Percentiles rank a stretch among this genome's conserved stretches.
Evolutionary conservation across 2,888 invertebrate genomes (phyloP).

Genomic region (Tiliacea aurago): DNA sequence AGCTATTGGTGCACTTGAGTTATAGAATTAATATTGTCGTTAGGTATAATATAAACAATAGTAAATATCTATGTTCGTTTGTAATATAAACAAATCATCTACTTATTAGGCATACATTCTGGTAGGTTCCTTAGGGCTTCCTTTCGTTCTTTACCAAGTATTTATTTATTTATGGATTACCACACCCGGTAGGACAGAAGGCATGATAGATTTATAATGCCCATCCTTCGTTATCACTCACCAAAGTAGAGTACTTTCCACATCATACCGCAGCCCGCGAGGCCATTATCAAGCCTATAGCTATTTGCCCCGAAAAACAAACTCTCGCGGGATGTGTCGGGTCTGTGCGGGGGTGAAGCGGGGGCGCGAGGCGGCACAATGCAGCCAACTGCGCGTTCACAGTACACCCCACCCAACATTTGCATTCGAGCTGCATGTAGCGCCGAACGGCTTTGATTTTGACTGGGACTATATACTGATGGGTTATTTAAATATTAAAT

Average conservation of each 20-base stretch:
- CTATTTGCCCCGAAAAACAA: constrained; percentile 91
- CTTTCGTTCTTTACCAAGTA: too few species aligned
- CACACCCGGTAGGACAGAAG: too few species aligned
- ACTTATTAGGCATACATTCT: too few species aligned
- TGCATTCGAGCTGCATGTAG: constrained; percentile 83
- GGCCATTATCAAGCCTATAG: constrained; percentile 91
- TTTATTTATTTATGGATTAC: too few species aligned
- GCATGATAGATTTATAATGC: not conserved
- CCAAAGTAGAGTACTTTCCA: constrained; percentile 76
- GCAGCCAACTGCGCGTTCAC: constrained; percentile 89
- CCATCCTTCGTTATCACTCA: not conserved
- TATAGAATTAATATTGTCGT: not conserved
- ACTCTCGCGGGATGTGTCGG: constrained; percentile 89
- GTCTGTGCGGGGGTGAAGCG: constrained; percentile 63
- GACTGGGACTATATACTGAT: constrained; percentile 67
- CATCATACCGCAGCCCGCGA: constrained; percentile 79
- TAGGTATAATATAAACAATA: not conserved
- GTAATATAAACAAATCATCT: not conserved
- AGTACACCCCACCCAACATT: constrained; percentile 83
- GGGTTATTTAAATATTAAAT: constrained; percentile 64
- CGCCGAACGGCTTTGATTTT: constrained; percentile 83
- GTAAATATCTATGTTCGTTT: not conserved
- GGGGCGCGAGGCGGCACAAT: constrained; percentile 79
- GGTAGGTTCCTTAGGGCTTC: too few species aligned
- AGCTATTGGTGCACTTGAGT: rapidly evolving